Evolutionary conservation across 2,113 vertebrate genomes (phyloP).

Genomic region (Uropsilus gracilis): DNA sequence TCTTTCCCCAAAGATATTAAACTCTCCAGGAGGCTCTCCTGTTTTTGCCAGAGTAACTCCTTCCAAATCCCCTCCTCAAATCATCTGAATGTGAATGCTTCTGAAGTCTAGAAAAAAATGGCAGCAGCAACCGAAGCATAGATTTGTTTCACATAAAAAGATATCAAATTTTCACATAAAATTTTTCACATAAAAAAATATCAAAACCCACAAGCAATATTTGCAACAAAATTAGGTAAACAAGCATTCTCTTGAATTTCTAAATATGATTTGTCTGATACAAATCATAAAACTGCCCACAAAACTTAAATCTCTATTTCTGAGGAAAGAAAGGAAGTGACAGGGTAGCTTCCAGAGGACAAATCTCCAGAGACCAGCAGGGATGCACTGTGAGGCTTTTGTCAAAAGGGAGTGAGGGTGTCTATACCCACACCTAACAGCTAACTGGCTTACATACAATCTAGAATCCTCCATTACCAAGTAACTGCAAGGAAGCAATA

Average conservation of each 20-base stretch:
- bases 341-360: rapidly evolving
- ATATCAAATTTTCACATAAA: slow-evolving; percentile 11
- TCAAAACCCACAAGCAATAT: neutral
- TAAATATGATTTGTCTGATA: neutral
- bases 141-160: neutral
- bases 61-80: slow-evolving; percentile 27
- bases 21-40: neutral
- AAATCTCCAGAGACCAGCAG: neutral
- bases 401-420: neutral
- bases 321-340: neutral
- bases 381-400: neutral
- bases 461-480: neutral
- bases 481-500: neutral
- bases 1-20: slow-evolving; percentile 19
- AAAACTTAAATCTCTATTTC: neutral
- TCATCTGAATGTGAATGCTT: neutral
- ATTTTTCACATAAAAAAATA: neutral
- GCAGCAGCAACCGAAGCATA: neutral
- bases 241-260: neutral
- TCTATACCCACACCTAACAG: neutral
- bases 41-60: neutral
- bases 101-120: neutral
- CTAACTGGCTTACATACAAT: neutral
- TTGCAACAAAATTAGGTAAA: neutral
- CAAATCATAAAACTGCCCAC: neutral